A percentile compares a stretch with the other conserved stretches of the same genome.
Conservation (phyloP, 2,888 invertebrate species). For the Conops quadrifasciatus region DNA sequence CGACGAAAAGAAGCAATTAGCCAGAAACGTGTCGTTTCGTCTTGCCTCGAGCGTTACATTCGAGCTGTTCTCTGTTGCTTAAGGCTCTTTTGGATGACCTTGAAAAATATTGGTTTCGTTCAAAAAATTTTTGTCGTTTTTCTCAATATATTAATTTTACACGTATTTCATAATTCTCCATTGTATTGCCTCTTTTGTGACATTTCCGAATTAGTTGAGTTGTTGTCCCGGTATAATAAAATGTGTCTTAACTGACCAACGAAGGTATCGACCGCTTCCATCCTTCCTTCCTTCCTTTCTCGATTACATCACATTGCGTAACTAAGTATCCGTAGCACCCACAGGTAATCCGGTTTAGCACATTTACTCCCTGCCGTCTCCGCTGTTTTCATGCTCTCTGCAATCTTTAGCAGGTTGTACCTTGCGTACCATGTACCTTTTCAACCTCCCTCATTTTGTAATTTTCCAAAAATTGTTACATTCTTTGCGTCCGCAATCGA, state of each 20-base stretch:
- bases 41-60: not conserved
- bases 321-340: not conserved
- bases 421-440: not conserved
- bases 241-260: not conserved
- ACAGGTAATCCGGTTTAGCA: slow-evolving; percentile 13
- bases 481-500: not conserved
- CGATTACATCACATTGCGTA: not conserved
- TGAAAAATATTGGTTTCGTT: slow-evolving; percentile 23
- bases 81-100: slow-evolving; percentile 20
- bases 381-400: not conserved
- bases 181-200: not conserved
- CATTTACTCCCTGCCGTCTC: not conserved
- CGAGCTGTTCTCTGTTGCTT: slow-evolving; percentile 18
- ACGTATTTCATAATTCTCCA: slow-evolving; percentile 24
- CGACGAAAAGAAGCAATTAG: too few relatives aligned
- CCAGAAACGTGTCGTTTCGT: too few relatives aligned
- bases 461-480: not conserved
- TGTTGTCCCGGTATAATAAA: not conserved
- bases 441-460: not conserved
- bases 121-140: not conserved
- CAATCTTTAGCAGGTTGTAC: not conserved
- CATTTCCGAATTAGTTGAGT: not conserved
- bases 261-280: not conserved
- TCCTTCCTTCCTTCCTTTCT: not conserved
- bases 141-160: slow-evolving; percentile 1